Base-by-base conservation (phyloP, 2,888 invertebrate genomes). In the Elaeidobius kamerunicus region DNA sequence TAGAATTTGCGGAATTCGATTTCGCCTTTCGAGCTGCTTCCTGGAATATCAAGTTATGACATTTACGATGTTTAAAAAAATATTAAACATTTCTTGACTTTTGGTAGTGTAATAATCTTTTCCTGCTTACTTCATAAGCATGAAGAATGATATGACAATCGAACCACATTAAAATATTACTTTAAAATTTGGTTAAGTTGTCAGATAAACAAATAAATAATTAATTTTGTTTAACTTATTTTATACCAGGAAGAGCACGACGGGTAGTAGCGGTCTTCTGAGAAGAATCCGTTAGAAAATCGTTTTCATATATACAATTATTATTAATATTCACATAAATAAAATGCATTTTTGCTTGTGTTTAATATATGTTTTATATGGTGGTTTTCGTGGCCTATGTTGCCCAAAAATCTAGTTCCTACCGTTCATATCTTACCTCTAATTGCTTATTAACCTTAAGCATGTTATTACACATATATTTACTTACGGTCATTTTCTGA, bases 301-400 rank as follows among this genome's bases (percentile, higher is more conserved):
- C 63, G 63, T 60, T 63, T 74, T n/a, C n/a, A n/a, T 73, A 72
- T 72, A 73, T 72, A 74, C 73, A 69, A 74, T 74, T 74, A 74
- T 74, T 74, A 74, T 74, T 74, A 74, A 72, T 74, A 74, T 74
- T 74, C 74, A 73, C 71, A 72, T 71, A 68, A 67, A 67, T 44
- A 41, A 39, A 27, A n/a, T 20, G 23, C 12, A 41, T 23, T 43
- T 46, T 55, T 67, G 66, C 65, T 64, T 44, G 48, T 48, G 48
- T 44, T 38, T 34, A 43, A 36, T 28, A 34, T 53, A 47, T 38
- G 30, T 53, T 48, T 47, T 48, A 15, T 30, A 43, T 36, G 48
- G 47, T 52, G 42, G 27, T 42, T 43, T 52, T 53, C 17, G 30
- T 9, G 35, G 52, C 46, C 32, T 6, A 20, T 30, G 32, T 11